These are phyloP conservation scores for Nephrotoma guestfalica DNA, from an alignment of 2,888 invertebrate genomes.

Conservation along the genomic window DNA sequence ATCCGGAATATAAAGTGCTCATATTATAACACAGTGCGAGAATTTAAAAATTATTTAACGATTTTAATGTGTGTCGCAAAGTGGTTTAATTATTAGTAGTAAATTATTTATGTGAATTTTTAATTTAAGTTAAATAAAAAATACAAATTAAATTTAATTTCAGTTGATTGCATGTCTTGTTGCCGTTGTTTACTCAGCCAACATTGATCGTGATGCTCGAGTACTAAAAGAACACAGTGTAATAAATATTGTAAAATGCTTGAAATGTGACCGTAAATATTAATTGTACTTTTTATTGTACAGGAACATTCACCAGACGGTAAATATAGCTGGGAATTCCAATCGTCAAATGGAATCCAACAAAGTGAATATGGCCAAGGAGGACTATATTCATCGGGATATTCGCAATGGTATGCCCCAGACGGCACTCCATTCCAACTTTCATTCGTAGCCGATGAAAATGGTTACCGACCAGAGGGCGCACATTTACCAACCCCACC, in stretches of 20 bases:
- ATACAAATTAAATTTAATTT: background rate
- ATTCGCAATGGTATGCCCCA: slow-evolving; percentile 34
- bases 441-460: slow-evolving; percentile 40
- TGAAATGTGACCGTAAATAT: background rate
- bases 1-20: background rate
- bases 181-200: background rate
- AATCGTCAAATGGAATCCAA: slow-evolving; percentile 45
- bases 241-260: background rate
- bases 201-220: background rate
- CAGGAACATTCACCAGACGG: slow-evolving; percentile 25
- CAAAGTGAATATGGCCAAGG: slow-evolving; percentile 39
- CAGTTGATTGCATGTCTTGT: background rate
- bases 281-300: background rate
- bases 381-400: slow-evolving; percentile 38
- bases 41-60: background rate
- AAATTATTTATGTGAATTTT: too few relatives aligned
- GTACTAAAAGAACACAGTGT: background rate
- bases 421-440: slow-evolving; percentile 34
- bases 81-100: background rate
- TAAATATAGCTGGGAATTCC: slow-evolving; percentile 32
- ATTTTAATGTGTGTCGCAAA: background rate
- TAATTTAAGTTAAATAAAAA: too few relatives aligned
- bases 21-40: background rate
- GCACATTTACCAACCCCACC: slow-evolving; percentile 34
- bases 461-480: slow-evolving; percentile 39